Evolutionary conservation across 1,140 invertebrate genomes (phyloP).

Genomic region (Melipona quadrifasciata): DNA sequence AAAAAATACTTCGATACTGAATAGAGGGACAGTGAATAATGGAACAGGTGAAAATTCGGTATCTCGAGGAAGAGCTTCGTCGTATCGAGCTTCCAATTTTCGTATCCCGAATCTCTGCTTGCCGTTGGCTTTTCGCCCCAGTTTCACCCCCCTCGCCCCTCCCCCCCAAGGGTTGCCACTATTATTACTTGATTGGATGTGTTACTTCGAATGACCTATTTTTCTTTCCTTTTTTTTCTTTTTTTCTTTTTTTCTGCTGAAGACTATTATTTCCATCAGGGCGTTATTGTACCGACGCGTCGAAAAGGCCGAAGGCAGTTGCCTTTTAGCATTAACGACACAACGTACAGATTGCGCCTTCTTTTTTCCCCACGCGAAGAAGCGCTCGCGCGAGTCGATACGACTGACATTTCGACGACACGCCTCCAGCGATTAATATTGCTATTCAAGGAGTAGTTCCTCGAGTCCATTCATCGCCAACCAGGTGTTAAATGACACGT

Average conservation of each 20-base stretch:
- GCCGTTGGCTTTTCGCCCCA: slow-evolving; percentile 10
- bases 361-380: too few relatives aligned
- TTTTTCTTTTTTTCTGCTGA: too few relatives aligned
- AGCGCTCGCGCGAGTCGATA: not conserved
- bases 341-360: not conserved
- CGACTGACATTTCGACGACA: not conserved
- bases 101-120: slow-evolving; percentile 20
- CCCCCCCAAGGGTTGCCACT: slow-evolving; percentile 33
- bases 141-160: slow-evolving; percentile 16
- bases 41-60: not conserved
- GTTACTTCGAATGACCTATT: slow-evolving; percentile 41
- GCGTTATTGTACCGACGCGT: slow-evolving; percentile 22
- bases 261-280: slow-evolving; percentile 44
- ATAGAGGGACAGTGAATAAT: too few relatives aligned
- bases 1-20: too few relatives aligned
- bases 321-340: slow-evolving; percentile 33
- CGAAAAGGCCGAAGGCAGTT: slow-evolving; percentile 35
- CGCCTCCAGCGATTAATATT: too few relatives aligned
- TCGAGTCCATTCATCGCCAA: too few relatives aligned
- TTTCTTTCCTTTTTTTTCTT: not conserved
- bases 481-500: too few relatives aligned
- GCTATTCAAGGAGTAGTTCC: too few relatives aligned
- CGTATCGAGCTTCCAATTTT: slow-evolving; percentile 42
- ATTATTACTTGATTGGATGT: slow-evolving; percentile 47
- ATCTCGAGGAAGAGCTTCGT: not conserved